Evolutionary conservation across 2,888 invertebrate genomes (phyloP).

Genomic region (Neria commutata): DNA sequence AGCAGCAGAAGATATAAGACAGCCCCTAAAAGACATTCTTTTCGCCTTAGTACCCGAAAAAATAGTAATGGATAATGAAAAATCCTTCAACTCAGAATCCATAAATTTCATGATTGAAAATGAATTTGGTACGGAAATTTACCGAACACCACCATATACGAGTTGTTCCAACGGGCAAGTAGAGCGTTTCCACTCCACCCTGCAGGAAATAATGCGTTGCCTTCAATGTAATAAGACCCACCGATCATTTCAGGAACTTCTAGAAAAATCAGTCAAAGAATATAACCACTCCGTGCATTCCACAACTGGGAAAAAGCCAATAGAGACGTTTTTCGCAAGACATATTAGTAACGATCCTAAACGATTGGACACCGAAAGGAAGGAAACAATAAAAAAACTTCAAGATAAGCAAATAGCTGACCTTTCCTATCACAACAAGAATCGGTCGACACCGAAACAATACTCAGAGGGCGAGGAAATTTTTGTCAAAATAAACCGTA

Average conservation of each 20-base stretch:
- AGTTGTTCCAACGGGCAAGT: slow-evolving; percentile 13
- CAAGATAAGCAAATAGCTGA: too few relatives aligned
- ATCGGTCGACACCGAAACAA: too few relatives aligned
- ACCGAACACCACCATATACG: slow-evolving; percentile 4
- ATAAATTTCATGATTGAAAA: slow-evolving; percentile 18
- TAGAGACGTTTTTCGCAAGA: slow-evolving; percentile 16
- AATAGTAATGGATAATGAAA: slow-evolving; percentile 22
- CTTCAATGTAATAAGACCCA: slow-evolving; percentile 1
- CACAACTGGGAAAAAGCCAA: slow-evolving; percentile 11
- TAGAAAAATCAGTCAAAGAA: slow-evolving; percentile 13
- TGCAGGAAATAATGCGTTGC: slow-evolving; percentile 16
- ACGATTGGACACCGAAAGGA: too few relatives aligned
- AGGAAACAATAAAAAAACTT: too few relatives aligned
- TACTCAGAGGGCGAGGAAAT: too few relatives aligned
- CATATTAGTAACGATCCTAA: too few relatives aligned
- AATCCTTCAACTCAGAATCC: slow-evolving; percentile 17
- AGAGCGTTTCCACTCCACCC: slow-evolving; percentile 17
- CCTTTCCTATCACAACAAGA: too few relatives aligned
- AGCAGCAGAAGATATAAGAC: slow-evolving; percentile 7
- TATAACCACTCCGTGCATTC: slow-evolving; percentile 20
- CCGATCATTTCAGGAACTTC: slow-evolving; percentile 11
- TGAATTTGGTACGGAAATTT: slow-evolving; percentile 3
- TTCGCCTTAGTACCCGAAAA: slow-evolving; percentile 13
- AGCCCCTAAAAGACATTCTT: slow-evolving; percentile 1
- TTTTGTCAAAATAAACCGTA: too few relatives aligned